Base-by-base conservation (phyloP, 2,113 vertebrate species). In the Lasiurus cinereus region DNA sequence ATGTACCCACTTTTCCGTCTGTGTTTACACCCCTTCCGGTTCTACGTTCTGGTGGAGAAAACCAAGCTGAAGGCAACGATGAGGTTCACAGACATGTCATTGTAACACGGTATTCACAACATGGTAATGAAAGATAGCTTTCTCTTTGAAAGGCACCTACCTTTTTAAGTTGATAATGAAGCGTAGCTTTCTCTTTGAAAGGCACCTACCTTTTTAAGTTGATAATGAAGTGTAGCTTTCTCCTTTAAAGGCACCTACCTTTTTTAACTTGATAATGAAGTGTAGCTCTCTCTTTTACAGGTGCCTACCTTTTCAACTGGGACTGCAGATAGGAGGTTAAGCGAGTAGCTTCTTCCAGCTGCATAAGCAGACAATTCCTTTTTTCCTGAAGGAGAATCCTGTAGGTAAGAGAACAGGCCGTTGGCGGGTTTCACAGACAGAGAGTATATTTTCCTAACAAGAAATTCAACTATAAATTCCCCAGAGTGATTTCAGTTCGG, bases 351-450 rank as follows among this genome's bases (percentile, higher is more conserved):
- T 99, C 99, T 98, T 99, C 99, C 96, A 99, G 98, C 96, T 99
- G 99, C 97, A 98, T 99, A 93, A 99, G 98, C 48, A 99, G 98
- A 94, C 98, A 98, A 69, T 99, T 99, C 98, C 98, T 99, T 98
- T 99, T 99, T 97, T 99, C 99, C 97, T 99, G 99, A 98, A 99
- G 98, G 87, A 99, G 98, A 98, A 99, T 99, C 98, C 99, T 99
- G 12, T 31, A 97, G 98, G 91, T 69, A 82, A 84, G 94, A 97
- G 15, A 80, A 80, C 0, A 79, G 56, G 8, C 12, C n/a, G 29
- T 21, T 56, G 50, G 54, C 52, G 27, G 54, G 73, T 85, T 78
- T 78, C 22, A 74, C 67, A 90, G 73, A 69, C 1, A 52, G 9
- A 52, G 9, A 82, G 36, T 36, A 9, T 39, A 89, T 85, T 78